Percentiles rank a stretch among this genome's conserved stretches.
These are phyloP conservation scores for Drosophila arizonae DNA, from an alignment of 1,140 invertebrate species.

Conservation along the genomic window DNA sequence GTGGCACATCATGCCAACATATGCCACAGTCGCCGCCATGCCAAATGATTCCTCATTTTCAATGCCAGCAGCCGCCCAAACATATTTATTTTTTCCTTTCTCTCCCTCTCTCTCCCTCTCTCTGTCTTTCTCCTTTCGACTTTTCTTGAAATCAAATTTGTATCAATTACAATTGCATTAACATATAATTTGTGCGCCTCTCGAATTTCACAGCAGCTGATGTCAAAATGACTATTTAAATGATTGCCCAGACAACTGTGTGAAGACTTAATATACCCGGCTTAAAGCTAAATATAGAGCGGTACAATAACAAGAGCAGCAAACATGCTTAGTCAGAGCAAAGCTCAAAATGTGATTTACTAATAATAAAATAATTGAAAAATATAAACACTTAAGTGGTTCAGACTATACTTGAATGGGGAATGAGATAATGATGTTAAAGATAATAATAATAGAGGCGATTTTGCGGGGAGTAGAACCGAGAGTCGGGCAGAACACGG, in stretches of 20 bases:
- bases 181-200: slow-evolving; percentile 74
- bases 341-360: too few species aligned
- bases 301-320: too few species aligned
- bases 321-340: too few species aligned
- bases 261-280: slow-evolving; percentile 5
- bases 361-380: too few species aligned
- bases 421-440: too few species aligned
- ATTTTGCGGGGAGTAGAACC: too few species aligned
- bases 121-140: slow-evolving; percentile 2
- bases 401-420: too few species aligned
- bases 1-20: slow-evolving; percentile 65
- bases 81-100: slow-evolving; percentile 57
- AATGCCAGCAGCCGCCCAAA: slow-evolving; percentile 48
- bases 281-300: background rate
- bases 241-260: slow-evolving; percentile 5
- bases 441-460: too few species aligned
- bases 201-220: slow-evolving; percentile 60
- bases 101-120: background rate
- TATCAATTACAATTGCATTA: slow-evolving; percentile 82
- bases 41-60: slow-evolving; percentile 79
- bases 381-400: too few species aligned
- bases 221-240: slow-evolving; percentile 53
- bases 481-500: too few species aligned
- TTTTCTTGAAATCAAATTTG: slow-evolving; percentile 74
- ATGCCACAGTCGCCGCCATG: slow-evolving; percentile 20